These are phyloP conservation scores for Enoplolaimus lenunculus DNA, from an alignment of 2,888 invertebrate species.

Conservation along the genomic window DNA sequence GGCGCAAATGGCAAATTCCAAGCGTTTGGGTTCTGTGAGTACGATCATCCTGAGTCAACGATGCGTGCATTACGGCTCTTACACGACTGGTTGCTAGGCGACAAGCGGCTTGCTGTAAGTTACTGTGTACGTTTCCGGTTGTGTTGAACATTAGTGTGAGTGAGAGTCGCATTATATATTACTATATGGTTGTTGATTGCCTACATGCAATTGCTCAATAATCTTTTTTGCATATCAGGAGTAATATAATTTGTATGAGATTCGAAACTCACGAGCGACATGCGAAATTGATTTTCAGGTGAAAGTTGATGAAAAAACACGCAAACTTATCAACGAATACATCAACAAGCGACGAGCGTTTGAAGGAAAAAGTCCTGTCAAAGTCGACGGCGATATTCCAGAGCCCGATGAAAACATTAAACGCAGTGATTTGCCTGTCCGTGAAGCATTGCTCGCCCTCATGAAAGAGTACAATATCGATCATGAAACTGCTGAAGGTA, in stretches of 20 bases:
- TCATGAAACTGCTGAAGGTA: conserved; percentile 3
- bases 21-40: conserved; percentile 95
- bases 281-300: no score
- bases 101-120: conserved; percentile 71
- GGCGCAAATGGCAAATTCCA: conserved; percentile 52
- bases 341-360: conserved; percentile 20
- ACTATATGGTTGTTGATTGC: no score
- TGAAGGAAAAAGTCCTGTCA: conserved; percentile 18
- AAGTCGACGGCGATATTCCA: conserved; percentile 10
- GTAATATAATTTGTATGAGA: no score
- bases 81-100: conserved; percentile 79
- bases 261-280: no score
- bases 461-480: conserved; percentile 3
- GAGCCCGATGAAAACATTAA: background rate
- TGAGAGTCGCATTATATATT: no score
- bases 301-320: conserved; percentile 91
- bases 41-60: conserved; percentile 84
- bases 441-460: conserved; percentile 21
- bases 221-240: no score
- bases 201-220: no score
- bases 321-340: conserved; percentile 78
- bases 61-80: conserved; percentile 73
- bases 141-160: no score
- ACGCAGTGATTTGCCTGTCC: conserved; percentile 14
- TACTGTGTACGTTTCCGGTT: background rate